Evolutionary conservation across 2,797 vertebrate species (phyloP).

Genomic region (Phataginus tricuspis): DNA sequence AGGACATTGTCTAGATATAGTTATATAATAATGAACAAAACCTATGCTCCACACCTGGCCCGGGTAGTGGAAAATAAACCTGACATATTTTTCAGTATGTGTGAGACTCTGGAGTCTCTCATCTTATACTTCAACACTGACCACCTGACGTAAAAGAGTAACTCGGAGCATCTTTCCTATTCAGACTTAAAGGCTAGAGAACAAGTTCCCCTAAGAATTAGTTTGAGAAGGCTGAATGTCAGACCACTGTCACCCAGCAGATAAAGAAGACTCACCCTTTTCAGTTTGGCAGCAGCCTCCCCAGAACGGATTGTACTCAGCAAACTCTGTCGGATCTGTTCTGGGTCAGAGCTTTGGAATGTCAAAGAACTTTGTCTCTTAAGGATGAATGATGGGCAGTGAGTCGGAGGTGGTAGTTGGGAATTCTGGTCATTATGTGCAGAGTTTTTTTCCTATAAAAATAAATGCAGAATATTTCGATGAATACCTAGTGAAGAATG

Average conservation of each 20-base stretch:
- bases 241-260: constrained; percentile 71
- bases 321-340: constrained; percentile 88
- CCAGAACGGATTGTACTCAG: constrained; percentile 89
- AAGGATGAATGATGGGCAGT: constrained; percentile 76
- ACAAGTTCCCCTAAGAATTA: constrained; percentile 57
- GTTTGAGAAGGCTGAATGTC: constrained; percentile 70
- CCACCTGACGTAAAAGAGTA: constrained; percentile 22
- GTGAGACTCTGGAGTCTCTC: constrained; percentile 41
- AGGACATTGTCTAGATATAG: constrained; percentile 9
- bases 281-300: constrained; percentile 88
- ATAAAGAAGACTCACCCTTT: constrained; percentile 85
- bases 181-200: constrained; percentile 58
- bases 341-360: constrained; percentile 86
- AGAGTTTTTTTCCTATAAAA: constrained; percentile 83
- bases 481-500: constrained; percentile 47
- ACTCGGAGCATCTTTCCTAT: constrained; percentile 23
- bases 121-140: constrained; percentile 59
- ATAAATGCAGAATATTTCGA: constrained; percentile 65
- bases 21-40: constrained; percentile 48
- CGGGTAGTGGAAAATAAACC: background rate
- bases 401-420: constrained; percentile 77
- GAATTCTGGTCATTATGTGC: constrained; percentile 79
- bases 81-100: constrained; percentile 41
- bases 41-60: constrained; percentile 39
- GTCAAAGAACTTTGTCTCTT: constrained; percentile 82